Conservation (phyloP, 2,888 invertebrate species). For the Halictus ligatus region DNA sequence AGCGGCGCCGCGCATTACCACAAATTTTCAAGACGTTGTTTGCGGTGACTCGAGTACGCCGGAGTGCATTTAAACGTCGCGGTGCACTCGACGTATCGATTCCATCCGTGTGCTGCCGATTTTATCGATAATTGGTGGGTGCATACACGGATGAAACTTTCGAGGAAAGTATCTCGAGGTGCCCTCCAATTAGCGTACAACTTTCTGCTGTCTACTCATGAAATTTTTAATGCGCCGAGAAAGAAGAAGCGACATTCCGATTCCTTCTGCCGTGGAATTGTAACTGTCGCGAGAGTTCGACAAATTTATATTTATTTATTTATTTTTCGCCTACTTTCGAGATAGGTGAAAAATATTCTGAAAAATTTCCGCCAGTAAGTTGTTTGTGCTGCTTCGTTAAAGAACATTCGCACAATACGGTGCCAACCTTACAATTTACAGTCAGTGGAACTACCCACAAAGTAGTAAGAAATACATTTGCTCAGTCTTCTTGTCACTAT, state of each 20-base stretch:
- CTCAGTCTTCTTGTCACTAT: too few relatives aligned
- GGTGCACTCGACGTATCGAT: conserved; percentile 36
- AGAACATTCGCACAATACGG: background rate
- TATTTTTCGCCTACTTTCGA: background rate
- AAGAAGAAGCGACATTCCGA: background rate
- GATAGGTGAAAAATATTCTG: background rate
- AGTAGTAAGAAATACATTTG: too few relatives aligned
- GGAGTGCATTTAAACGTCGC: conserved; percentile 31
- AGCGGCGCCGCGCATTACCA: conserved; percentile 53
- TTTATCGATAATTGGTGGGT: conserved; percentile 48
- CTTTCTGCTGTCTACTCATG: background rate
- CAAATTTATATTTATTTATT: background rate
- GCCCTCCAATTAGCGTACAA: background rate
- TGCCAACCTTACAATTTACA: too few relatives aligned
- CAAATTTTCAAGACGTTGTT: conserved; percentile 63
- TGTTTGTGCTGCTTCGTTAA: background rate
- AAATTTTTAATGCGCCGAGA: background rate
- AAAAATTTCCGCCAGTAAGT: background rate
- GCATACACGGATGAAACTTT: conserved; percentile 12
- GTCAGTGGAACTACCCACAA: too few relatives aligned
- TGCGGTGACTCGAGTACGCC: conserved; percentile 29
- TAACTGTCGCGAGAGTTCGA: background rate
- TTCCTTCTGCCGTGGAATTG: background rate
- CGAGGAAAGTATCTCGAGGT: conserved; percentile 25
- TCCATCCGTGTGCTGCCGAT: conserved; percentile 1